Evolutionary conservation across 2,888 invertebrate species (phyloP).

Genomic region (Melipona beecheii): DNA sequence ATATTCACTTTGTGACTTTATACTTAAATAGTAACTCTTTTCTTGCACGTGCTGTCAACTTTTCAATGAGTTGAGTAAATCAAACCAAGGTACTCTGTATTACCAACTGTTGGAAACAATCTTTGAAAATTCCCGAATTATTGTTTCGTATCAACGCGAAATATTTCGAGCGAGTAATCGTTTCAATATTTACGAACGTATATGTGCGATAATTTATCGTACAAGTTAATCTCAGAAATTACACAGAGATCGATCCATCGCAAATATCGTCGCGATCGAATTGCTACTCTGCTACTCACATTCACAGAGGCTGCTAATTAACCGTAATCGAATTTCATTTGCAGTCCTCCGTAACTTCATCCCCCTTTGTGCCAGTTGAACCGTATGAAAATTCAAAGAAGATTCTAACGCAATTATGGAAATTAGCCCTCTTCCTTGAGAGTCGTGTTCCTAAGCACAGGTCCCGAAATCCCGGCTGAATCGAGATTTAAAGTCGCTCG

Average conservation of each 20-base stretch:
- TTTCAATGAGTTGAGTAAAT: not conserved
- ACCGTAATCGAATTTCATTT: not conserved
- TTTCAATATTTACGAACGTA: not conserved
- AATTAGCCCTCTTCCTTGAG: not conserved
- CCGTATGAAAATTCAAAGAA: not conserved
- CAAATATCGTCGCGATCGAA: not conserved
- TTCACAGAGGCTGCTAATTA: not conserved
- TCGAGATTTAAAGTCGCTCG: constrained; percentile 39
- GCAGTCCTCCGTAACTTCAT: not conserved
- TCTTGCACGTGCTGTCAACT: not conserved
- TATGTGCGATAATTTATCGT: not conserved
- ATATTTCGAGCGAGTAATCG: not conserved
- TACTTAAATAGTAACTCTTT: too few relatives aligned
- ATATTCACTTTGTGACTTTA: too few relatives aligned
- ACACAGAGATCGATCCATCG: not conserved
- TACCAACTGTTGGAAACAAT: not conserved
- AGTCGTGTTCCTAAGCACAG: not conserved
- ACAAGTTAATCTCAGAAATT: not conserved
- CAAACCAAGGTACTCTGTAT: not conserved
- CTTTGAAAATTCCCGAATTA: not conserved
- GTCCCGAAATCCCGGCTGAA: not conserved
- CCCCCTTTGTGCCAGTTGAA: not conserved
- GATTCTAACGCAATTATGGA: not conserved
- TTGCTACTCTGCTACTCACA: not conserved
- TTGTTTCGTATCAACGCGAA: not conserved